Evolutionary conservation across 1,140 invertebrate species (phyloP).

Genomic region (Patella vulgata): DNA sequence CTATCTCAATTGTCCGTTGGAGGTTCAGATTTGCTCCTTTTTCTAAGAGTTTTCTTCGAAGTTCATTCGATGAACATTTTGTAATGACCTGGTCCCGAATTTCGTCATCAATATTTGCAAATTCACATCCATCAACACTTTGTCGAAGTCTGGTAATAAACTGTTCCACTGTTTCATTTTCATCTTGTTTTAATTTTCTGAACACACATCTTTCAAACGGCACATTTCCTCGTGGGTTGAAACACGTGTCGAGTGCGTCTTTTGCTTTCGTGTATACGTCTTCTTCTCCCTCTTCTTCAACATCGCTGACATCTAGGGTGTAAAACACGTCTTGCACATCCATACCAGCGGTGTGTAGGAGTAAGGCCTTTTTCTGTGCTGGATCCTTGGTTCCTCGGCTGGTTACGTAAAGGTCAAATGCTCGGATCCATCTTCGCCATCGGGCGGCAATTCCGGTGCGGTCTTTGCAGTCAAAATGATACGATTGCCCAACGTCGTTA

Average conservation of each 20-base stretch:
- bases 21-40: conserved; percentile 11
- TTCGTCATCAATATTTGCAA: conserved; percentile 6
- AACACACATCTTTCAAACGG: conserved; percentile 21
- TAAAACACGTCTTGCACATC: conserved; percentile 37
- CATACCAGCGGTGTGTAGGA: conserved; percentile 32
- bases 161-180: conserved; percentile 19
- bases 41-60: conserved; percentile 18
- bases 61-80: conserved; percentile 6
- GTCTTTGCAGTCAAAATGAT: conserved; percentile 5
- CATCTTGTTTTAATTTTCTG: conserved; percentile 8
- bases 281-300: conserved; percentile 4
- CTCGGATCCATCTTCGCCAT: conserved; percentile 31
- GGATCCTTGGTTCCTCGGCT: conserved; percentile 22
- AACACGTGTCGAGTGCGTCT: conserved; percentile 14
- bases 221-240: conserved; percentile 20
- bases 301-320: conserved; percentile 5
- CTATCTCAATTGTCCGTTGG: conserved; percentile 2
- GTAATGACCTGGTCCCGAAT: conserved; percentile 30
- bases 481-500: too few species aligned
- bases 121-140: conserved; percentile 26
- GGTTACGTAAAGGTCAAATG: conserved; percentile 24
- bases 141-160: conserved; percentile 25
- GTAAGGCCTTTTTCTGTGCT: conserved; percentile 21
- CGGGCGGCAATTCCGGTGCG: not conserved
- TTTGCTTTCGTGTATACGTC: conserved; percentile 17